phyloP scores from a whole-genome alignment of 2,113 vertebrate species.

The Brachirus orientalis region DNA sequence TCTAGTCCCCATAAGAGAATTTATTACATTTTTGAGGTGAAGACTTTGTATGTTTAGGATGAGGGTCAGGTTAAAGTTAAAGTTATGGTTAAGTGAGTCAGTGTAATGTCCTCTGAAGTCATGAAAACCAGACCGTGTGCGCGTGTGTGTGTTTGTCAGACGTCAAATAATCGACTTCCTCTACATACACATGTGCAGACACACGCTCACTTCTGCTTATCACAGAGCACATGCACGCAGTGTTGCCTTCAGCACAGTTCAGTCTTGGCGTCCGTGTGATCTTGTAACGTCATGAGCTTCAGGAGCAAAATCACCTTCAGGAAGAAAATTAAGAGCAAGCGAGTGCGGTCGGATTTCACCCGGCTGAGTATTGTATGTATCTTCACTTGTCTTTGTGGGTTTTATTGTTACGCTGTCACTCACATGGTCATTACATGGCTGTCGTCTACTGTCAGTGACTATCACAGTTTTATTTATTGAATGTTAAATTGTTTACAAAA shows the following conservation, averaged over 20 bases:
- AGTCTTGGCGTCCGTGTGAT: no score
- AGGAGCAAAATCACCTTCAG: constrained; percentile 89
- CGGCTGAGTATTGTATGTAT: constrained; percentile 93
- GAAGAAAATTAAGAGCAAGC: constrained; percentile 86
- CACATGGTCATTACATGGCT: not conserved
- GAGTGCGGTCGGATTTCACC: constrained; percentile 82
- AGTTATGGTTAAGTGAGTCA: no score
- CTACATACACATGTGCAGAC: constrained; percentile 67
- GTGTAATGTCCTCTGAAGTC: no score
- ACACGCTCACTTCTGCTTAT: constrained; percentile 78
- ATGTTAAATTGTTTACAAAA: no score
- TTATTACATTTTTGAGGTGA: no score
- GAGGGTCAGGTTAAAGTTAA: no score
- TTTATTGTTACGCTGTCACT: not conserved
- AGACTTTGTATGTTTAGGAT: not conserved
- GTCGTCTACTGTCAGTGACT: no score
- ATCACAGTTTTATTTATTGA: no score
- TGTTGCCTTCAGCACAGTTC: no score
- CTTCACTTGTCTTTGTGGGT: constrained; percentile 4
- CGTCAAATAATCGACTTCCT: constrained; percentile 75
- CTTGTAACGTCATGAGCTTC: constrained; percentile 88
- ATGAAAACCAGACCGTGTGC: not conserved
- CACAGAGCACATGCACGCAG: constrained; percentile 50
- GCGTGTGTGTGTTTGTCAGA: constrained; percentile 37
- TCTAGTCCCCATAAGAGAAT: no score